Evolutionary conservation across 2,888 invertebrate species (phyloP).

Genomic region (Vannuccia rotundouncinata): DNA sequence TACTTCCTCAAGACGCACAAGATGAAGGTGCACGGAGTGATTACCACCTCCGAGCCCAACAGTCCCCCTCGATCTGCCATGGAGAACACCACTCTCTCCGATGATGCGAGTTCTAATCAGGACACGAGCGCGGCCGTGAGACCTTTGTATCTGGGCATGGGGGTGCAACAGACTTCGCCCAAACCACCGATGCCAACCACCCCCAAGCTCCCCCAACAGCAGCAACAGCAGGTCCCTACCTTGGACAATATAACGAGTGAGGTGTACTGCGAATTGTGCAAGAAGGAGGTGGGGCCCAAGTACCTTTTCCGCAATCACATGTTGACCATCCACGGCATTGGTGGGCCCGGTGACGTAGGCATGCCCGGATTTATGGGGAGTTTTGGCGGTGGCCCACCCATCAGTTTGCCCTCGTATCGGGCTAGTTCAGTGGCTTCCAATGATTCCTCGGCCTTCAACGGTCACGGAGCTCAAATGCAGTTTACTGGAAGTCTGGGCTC

Average conservation of each 20-base stretch:
- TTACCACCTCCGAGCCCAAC: conserved; percentile 7
- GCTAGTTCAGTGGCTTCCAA: not conserved
- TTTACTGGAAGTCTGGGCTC: conserved; percentile 1
- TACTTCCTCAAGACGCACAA: conserved; percentile 39
- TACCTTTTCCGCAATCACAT: conserved; percentile 33
- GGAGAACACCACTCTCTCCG: not conserved
- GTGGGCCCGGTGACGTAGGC: not conserved
- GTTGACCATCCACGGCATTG: conserved; percentile 33
- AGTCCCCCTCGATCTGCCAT: not conserved
- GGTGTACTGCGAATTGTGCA: conserved; percentile 65
- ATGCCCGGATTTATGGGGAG: not conserved
- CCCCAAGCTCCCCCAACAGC: not conserved
- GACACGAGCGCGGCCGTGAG: not conserved
- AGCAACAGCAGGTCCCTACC: not conserved
- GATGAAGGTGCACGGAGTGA: conserved; percentile 37
- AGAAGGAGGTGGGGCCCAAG: conserved; percentile 76
- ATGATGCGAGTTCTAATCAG: not conserved
- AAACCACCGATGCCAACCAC: not conserved
- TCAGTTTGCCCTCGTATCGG: not conserved
- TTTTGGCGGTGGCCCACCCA: not conserved
- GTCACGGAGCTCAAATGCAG: not conserved
- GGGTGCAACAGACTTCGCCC: not conserved
- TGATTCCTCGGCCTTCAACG: not conserved
- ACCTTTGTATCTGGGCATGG: not conserved
- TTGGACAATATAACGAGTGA: too few relatives aligned